Evolutionary conservation across 2,888 invertebrate genomes (phyloP).

Genomic region (Brassicogethes aeneus): DNA sequence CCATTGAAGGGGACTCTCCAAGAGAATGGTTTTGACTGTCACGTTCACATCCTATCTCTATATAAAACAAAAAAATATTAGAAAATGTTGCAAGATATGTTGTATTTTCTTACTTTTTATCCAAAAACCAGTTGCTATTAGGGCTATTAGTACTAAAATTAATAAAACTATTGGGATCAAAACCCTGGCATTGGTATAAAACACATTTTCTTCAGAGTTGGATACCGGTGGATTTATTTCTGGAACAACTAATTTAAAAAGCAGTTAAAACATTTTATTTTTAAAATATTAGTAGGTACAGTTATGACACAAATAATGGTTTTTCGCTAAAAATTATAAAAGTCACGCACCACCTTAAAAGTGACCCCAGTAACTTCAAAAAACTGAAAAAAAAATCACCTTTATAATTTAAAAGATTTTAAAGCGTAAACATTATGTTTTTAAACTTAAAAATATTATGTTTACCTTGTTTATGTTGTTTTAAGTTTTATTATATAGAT

Average conservation of each 20-base stretch:
- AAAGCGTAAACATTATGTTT: too few species aligned
- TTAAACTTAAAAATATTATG: too few species aligned
- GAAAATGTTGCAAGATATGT: background rate
- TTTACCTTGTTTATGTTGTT: too few species aligned
- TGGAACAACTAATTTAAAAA: conserved; percentile 50
- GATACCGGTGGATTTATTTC: conserved; percentile 59
- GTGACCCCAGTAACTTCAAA: too few species aligned
- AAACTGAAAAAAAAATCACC: too few species aligned
- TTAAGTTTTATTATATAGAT: too few species aligned
- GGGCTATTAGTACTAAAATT: conserved; percentile 54
- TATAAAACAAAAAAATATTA: conserved; percentile 8
- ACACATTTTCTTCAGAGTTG: conserved; percentile 54
- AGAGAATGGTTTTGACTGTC: conserved; percentile 45
- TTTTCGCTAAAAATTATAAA: too few species aligned
- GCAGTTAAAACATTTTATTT: too few species aligned
- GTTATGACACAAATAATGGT: too few species aligned
- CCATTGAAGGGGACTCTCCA: conserved; percentile 69
- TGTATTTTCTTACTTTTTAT: conserved; percentile 39
- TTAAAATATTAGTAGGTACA: too few species aligned
- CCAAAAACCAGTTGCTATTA: conserved; percentile 62
- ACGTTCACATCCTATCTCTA: conserved; percentile 43
- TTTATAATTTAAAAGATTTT: too few species aligned
- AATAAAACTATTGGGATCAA: conserved; percentile 55
- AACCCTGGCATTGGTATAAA: conserved; percentile 58
- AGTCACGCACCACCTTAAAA: too few species aligned